phyloP scores from a whole-genome alignment of 1,140 invertebrate genomes.

The Drosophila guanche region DNA sequence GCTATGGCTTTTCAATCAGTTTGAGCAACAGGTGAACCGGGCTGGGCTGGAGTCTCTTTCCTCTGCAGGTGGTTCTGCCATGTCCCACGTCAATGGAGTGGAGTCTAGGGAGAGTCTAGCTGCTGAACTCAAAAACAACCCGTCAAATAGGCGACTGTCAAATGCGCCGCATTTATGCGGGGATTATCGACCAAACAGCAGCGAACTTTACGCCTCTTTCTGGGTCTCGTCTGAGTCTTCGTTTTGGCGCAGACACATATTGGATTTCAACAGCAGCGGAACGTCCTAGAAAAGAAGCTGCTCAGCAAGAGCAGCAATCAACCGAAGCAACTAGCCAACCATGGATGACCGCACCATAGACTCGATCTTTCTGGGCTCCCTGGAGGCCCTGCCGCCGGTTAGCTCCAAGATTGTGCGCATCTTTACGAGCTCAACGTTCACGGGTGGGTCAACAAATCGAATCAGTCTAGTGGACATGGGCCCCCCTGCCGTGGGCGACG shows the following conservation, averaged over 20 bases:
- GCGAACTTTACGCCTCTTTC: constrained; percentile 70
- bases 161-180: constrained; percentile 67
- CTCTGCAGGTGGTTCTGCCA: constrained; percentile 3
- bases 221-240: constrained; percentile 62
- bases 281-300: constrained; percentile 32
- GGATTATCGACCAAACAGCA: constrained; percentile 75
- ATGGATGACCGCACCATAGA: constrained; percentile 97
- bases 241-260: constrained; percentile 66
- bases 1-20: constrained; percentile 59
- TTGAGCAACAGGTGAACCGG: constrained; percentile 5
- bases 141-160: constrained; percentile 80
- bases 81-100: constrained; percentile 44
- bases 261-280: constrained; percentile 65
- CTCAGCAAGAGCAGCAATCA: constrained; percentile 20
- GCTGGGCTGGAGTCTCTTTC: background rate
- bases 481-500: background rate
- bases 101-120: too few species aligned
- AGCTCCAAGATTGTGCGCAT: constrained; percentile 99
- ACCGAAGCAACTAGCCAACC: constrained; percentile 12
- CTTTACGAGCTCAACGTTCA: constrained; percentile 99
- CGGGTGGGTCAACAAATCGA: constrained; percentile 87
- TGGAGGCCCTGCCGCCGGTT: constrained; percentile 95
- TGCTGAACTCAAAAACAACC: constrained; percentile 75
- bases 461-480: background rate
- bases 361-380: constrained; percentile 94